Evolutionary conservation across 2,797 vertebrate genomes (phyloP).

Genomic region (Etheostoma perlongum): DNA sequence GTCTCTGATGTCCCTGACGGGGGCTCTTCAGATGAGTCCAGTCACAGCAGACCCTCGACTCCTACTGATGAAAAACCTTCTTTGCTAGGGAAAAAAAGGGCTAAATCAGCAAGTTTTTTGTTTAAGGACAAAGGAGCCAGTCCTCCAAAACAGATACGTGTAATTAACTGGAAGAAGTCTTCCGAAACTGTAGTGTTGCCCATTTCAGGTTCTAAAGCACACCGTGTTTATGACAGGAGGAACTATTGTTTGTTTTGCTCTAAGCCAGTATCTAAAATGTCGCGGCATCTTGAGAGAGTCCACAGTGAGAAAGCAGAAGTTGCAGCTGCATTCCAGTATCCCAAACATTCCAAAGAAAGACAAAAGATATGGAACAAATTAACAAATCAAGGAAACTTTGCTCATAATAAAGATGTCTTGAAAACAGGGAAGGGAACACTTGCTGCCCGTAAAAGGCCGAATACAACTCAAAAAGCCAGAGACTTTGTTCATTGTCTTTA

Average conservation of each 20-base stretch:
- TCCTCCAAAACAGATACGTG: background rate
- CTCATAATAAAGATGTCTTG: slow-evolving; percentile 69
- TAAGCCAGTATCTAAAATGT: slow-evolving; percentile 45
- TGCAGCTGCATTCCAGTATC: slow-evolving; percentile 62
- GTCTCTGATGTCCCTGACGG: slow-evolving; percentile 26
- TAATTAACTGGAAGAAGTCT: background rate
- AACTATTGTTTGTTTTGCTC: slow-evolving; percentile 75
- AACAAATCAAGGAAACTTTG: slow-evolving; percentile 74
- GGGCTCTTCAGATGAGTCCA: slow-evolving; percentile 20
- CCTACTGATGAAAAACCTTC: background rate
- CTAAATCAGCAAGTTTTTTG: rapidly evolving
- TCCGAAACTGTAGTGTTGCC: slow-evolving; percentile 32
- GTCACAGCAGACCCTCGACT: background rate
- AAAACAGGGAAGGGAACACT: slow-evolving; percentile 65
- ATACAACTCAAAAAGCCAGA: background rate
- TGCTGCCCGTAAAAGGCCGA: slow-evolving; percentile 39
- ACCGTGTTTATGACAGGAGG: slow-evolving; percentile 10
- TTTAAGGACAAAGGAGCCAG: background rate
- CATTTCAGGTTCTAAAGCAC: background rate
- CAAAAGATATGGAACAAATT: slow-evolving; percentile 63
- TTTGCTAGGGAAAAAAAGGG: background rate
- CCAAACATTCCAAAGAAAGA: slow-evolving; percentile 61
- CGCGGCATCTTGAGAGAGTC: slow-evolving; percentile 55
- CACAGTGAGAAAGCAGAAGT: slow-evolving; percentile 72
- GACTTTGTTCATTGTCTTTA: slow-evolving; percentile 73